Conservation (phyloP, 2,113 vertebrate species). For the Catharus bicknelli region DNA sequence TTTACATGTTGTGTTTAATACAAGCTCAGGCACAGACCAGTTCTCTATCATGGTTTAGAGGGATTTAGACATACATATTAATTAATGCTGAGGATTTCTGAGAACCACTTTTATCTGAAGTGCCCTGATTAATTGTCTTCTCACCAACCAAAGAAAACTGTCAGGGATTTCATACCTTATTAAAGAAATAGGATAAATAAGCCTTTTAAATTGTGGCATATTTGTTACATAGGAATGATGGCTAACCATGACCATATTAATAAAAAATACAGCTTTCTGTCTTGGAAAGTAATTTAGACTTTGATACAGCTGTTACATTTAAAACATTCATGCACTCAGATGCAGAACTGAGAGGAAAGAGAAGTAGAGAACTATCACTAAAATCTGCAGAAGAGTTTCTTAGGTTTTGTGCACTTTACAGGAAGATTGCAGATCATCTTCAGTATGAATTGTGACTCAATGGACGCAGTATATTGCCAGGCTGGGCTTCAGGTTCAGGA, state of each 20-base stretch:
- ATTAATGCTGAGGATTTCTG: neutral
- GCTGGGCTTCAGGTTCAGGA: neutral
- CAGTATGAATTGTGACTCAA: neutral
- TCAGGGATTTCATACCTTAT: neutral
- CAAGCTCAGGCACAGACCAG: neutral
- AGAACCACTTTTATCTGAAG: neutral
- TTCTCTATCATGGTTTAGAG: neutral
- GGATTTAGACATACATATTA: neutral
- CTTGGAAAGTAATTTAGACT: slow-evolving; percentile 27
- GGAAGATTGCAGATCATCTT: neutral
- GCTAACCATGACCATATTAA: neutral
- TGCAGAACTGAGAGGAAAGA: neutral
- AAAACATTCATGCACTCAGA: neutral
- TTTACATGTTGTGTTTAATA: neutral
- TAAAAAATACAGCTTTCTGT: neutral
- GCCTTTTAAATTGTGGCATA: neutral
- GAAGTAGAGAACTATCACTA: neutral
- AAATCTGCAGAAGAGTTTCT: neutral
- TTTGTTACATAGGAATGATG: neutral
- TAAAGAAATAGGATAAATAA: neutral
- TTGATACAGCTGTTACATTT: slow-evolving; percentile 21
- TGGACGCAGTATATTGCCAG: neutral
- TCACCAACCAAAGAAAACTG: neutral
- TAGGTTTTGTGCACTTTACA: neutral
- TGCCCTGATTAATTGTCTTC: neutral